Evolutionary conservation across 2,113 vertebrate genomes (phyloP).

Genomic region (Phoxinus phoxinus): DNA sequence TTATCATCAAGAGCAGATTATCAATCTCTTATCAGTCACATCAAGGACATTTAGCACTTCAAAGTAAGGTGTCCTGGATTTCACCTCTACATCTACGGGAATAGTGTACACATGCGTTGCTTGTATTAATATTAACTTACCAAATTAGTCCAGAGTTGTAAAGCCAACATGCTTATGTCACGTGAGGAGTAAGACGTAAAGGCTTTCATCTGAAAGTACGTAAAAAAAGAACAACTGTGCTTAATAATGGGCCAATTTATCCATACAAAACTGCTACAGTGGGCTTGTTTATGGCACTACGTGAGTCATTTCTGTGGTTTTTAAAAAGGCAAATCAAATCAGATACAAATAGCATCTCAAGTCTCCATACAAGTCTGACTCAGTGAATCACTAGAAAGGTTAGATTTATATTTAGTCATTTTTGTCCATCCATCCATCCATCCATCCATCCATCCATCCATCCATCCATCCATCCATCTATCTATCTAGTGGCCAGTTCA

Average conservation of each 20-base stretch:
- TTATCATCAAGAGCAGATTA: conserved; percentile 3
- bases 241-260: conserved; percentile 16
- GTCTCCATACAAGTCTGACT: no score
- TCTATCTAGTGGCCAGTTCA: background rate
- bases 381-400: background rate
- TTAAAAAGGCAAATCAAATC: background rate
- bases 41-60: background rate
- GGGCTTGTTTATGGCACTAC: background rate
- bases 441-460: background rate
- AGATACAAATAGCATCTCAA: background rate
- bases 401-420: background rate
- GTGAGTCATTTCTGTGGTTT: background rate
- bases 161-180: conserved; percentile 53
- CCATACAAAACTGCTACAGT: conserved; percentile 5
- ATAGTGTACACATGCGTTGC: background rate
- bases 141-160: conserved; percentile 73
- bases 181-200: background rate
- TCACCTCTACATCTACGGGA: background rate
- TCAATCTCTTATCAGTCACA: background rate
- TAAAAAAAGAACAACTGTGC: conserved; percentile 1
- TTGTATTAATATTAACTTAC: conserved; percentile 55
- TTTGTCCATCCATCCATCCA: background rate
- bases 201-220: conserved; percentile 51
- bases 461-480: background rate
- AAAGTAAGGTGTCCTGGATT: conserved; percentile 1